phyloP scores from a whole-genome alignment of 2,797 vertebrate species.

The Pseudotriccus pelzelni region DNA sequence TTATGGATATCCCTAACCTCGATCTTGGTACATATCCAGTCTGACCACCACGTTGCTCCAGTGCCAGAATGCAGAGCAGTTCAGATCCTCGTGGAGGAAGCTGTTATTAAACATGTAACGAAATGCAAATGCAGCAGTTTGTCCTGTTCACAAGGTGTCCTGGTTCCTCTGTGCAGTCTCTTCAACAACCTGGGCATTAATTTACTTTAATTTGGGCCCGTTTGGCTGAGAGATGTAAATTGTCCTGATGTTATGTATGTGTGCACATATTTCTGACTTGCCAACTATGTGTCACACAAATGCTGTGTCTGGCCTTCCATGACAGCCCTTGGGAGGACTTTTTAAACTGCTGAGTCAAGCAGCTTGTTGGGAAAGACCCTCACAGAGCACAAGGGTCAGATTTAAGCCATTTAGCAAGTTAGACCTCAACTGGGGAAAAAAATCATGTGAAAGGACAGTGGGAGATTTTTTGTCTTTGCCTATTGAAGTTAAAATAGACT shows the following conservation, averaged over 20 bases:
- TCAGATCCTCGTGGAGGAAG: background rate
- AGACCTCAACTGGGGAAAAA: background rate
- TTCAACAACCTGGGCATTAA: background rate
- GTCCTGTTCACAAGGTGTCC: background rate
- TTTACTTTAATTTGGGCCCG: background rate
- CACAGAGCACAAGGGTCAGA: background rate
- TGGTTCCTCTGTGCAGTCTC: background rate
- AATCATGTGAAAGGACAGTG: background rate
- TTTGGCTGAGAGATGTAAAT: background rate
- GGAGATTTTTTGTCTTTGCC: background rate
- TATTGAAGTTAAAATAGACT: background rate
- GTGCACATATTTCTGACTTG: background rate
- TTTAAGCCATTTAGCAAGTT: background rate
- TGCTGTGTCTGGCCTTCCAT: background rate
- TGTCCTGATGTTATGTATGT: background rate
- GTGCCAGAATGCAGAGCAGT: background rate
- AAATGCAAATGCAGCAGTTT: background rate
- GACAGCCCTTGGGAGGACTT: background rate
- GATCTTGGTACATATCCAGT: background rate
- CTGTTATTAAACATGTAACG: background rate
- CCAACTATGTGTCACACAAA: background rate
- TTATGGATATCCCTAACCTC: background rate
- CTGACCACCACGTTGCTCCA: background rate
- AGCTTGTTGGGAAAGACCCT: background rate
- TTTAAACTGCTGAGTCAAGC: background rate